phyloP scores from a whole-genome alignment of 2,888 invertebrate species.

The Eledona agricola region DNA sequence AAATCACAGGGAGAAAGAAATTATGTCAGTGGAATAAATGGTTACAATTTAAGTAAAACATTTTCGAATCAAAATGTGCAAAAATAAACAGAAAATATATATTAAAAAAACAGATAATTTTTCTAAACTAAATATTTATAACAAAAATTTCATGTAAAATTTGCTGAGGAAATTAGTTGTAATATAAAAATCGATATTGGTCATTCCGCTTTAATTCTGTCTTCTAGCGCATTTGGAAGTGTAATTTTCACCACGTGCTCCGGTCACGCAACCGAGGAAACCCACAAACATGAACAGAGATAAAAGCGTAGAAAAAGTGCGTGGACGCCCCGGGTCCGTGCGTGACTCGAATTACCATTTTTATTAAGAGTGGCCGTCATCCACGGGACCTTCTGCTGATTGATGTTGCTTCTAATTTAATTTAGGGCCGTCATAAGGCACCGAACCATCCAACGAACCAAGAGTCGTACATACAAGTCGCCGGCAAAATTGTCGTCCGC shows the following conservation, averaged over 20 bases:
- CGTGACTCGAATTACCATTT: conserved; percentile 48
- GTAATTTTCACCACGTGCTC: conserved; percentile 39
- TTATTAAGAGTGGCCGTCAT: conserved; percentile 49
- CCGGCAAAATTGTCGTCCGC: no score
- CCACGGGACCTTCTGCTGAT: conserved; percentile 47
- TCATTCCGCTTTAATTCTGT: neutral
- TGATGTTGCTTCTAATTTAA: conserved; percentile 52
- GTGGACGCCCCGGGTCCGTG: conserved; percentile 43
- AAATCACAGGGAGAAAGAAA: no score
- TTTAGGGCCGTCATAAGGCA: conserved; percentile 49
- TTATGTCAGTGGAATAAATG: no score
- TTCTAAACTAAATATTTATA: no score
- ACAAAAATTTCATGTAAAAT: no score
- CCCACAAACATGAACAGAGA: conserved; percentile 16
- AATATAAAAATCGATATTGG: no score
- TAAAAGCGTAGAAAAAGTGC: conserved; percentile 16
- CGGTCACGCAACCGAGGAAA: conserved; percentile 38
- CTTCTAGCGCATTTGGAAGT: conserved; percentile 1
- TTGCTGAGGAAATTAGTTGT: no score
- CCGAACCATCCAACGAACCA: conserved; percentile 5
- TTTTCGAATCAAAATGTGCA: no score
- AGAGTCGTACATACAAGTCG: no score
- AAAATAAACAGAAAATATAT: no score
- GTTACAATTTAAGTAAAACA: no score
- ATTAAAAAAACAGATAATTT: no score